Percentiles rank a stretch among this genome's conserved stretches.
These are phyloP conservation scores for Mercenaria mercenaria DNA, from an alignment of 1,140 invertebrate species.

Conservation along the genomic window DNA sequence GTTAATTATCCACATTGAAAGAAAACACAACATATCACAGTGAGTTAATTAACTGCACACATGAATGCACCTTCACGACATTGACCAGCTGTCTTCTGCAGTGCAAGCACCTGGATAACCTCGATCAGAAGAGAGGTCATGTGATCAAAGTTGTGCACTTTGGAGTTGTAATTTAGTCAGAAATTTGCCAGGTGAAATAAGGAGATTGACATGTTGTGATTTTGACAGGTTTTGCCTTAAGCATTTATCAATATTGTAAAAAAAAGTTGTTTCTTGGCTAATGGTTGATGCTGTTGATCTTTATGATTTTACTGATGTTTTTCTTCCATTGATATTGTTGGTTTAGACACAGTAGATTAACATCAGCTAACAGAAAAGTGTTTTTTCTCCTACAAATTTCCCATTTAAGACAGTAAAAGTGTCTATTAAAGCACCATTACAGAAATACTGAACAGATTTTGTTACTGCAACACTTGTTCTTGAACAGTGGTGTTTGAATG, in stretches of 20 bases:
- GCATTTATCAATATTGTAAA: background rate
- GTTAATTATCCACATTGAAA: slow-evolving; percentile 17
- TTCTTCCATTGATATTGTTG: background rate
- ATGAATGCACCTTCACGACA: slow-evolving; percentile 42
- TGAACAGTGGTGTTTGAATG: too few relatives aligned
- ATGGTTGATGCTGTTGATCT: background rate
- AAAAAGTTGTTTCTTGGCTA: background rate
- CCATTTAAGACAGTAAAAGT: too few relatives aligned
- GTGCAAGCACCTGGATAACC: slow-evolving; percentile 57
- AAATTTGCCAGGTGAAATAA: slow-evolving; percentile 60
- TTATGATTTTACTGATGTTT: background rate
- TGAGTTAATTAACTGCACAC: slow-evolving; percentile 47
- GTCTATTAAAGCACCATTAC: too few relatives aligned
- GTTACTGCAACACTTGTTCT: too few relatives aligned
- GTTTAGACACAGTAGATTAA: background rate
- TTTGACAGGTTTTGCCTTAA: slow-evolving; percentile 33
- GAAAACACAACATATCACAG: slow-evolving; percentile 55
- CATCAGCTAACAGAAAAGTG: background rate
- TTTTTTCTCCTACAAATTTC: background rate
- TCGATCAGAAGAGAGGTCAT: slow-evolving; percentile 37
- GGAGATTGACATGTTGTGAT: slow-evolving; percentile 28
- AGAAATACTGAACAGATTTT: too few relatives aligned
- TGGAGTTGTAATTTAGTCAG: slow-evolving; percentile 24
- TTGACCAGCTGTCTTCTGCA: slow-evolving; percentile 53
- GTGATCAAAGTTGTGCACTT: slow-evolving; percentile 45